Evolutionary conservation across 2,113 vertebrate species (phyloP), one percentile per base, ranked within the genome.

Genomic region (Daboia siamensis): DNA sequence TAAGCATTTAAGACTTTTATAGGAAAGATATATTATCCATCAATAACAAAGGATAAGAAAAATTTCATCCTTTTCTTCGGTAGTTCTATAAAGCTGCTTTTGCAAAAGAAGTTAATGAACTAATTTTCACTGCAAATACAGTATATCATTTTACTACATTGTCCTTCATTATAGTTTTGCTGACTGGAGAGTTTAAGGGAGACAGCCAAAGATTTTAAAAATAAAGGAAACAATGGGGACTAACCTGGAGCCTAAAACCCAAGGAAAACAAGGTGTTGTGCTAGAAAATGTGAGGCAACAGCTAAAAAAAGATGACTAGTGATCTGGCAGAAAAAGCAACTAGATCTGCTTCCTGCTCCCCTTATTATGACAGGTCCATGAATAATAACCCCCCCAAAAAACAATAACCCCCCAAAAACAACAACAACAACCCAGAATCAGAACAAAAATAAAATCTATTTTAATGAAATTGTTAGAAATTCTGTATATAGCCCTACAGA

Each of bases 71-170:
- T 24, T 39, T 69, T 69, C 69, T 89, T 33, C 17, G 15, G 10
- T 46, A n/a, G 17, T 44, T 57, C 15, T 59, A 9, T 24, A 29
- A 85, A 59, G 2, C 26, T 20, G n/a, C 2, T 20, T 93, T 33
- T 61, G 55, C 8, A 89, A 55, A 87, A 29, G 88, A 3, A 88
- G 17, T 1, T 29, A 95, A 90, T 52, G 93, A 93, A 89, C 56
- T 1, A 2, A 87, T 24, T 74, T 26, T 5, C 33, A 0, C 0
- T 86, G 21, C 15, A 5, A n/a, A 54, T 3, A 3, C 39, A 39
- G 59, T 13, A 6, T 44, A 4, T 0, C 91, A n/a, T 0, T 92
- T 57, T 51, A 1, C 5, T 74, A 39, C 61, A 9, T 26, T 57
- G 1, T 93, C n/a, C 57, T 54, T 33, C 23, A 11, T 4, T 24